These are phyloP conservation scores for Amphiprion percula DNA, from an alignment of 2,113 vertebrate genomes.

Conservation along the genomic window DNA sequence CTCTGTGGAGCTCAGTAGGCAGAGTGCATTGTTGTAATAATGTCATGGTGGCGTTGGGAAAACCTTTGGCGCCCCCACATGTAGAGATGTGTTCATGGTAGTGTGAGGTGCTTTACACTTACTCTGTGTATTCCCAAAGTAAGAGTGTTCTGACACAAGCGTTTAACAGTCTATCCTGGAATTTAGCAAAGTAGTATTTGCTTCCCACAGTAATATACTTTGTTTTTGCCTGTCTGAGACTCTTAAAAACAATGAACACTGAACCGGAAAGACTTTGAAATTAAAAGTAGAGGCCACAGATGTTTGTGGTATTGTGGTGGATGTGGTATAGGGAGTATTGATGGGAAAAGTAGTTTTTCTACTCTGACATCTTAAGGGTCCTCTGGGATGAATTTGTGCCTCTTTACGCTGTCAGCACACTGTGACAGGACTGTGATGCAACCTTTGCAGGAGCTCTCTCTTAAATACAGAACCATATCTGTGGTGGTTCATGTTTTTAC, in stretches of 20 bases:
- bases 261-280: conserved; percentile 50
- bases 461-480: neutral
- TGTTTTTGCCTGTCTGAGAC: too few relatives aligned
- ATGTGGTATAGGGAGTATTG: conserved; percentile 36
- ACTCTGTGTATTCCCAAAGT: neutral
- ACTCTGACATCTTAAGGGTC: conserved; percentile 40
- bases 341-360: conserved; percentile 47
- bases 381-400: conserved; percentile 55
- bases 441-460: neutral
- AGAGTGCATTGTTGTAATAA: neutral
- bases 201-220: too few relatives aligned
- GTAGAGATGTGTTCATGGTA: conserved; percentile 8
- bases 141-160: too few relatives aligned
- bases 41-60: neutral
- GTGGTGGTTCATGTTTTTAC: neutral
- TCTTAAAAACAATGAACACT: conserved; percentile 1
- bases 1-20: neutral
- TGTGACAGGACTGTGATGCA: conserved; percentile 6
- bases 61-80: conserved; percentile 50
- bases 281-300: conserved; percentile 43
- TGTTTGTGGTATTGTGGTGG: conserved; percentile 62
- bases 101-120: neutral
- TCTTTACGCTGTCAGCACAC: conserved; percentile 38
- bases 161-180: too few relatives aligned
- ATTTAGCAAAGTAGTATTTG: too few relatives aligned